These are phyloP conservation scores for Bacillus rossius DNA, from an alignment of 1,140 invertebrate species.

Conservation along the genomic window DNA sequence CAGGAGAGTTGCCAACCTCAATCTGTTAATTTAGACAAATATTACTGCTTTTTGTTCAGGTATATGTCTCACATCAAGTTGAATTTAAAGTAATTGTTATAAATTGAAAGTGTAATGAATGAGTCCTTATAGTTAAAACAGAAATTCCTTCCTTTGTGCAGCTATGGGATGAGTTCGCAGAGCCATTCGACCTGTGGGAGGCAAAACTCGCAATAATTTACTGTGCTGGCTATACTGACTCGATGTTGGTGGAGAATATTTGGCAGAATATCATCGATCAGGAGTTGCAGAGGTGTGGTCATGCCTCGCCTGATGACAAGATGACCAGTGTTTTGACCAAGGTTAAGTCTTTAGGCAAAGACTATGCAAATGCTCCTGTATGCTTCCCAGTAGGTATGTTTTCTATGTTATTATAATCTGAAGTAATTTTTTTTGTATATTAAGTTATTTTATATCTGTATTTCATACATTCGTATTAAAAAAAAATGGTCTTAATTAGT, in stretches of 20 bases:
- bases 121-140: no score
- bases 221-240: conserved; percentile 75
- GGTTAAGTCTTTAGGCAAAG: conserved; percentile 63
- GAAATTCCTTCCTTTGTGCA: conserved; percentile 42
- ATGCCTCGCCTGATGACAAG: conserved; percentile 50
- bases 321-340: conserved; percentile 63
- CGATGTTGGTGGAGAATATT: conserved; percentile 63
- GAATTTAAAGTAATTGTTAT: no score
- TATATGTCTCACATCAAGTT: no score
- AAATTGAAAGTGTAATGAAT: no score
- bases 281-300: conserved; percentile 36
- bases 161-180: conserved; percentile 80
- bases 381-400: conserved; percentile 65
- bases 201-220: conserved; percentile 81
- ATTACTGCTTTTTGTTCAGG: no score
- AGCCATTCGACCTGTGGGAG: conserved; percentile 75
- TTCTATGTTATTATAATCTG: no score
- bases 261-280: conserved; percentile 44
- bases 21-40: no score
- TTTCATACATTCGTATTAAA: no score
- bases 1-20: no score
- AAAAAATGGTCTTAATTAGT: no score
- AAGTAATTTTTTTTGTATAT: conserved; percentile 15
- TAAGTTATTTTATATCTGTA: conserved; percentile 20
- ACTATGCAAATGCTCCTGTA: conserved; percentile 64